Base-by-base conservation (phyloP, 2,113 vertebrate species). In the Macquaria ambigua region DNA sequence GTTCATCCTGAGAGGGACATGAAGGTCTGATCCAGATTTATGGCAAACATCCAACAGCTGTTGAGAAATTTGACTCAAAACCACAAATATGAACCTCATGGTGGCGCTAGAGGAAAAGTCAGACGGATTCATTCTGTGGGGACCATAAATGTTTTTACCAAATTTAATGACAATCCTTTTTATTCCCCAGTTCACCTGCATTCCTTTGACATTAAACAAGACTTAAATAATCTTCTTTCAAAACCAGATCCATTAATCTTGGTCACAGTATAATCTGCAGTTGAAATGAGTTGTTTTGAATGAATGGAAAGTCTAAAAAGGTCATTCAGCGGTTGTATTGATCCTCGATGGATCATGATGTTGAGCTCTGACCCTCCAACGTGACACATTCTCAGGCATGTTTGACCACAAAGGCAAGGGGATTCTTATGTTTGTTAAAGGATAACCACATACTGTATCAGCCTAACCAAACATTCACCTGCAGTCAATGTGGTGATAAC, bases 301-400 rank as follows among this genome's bases (percentile, higher is more conserved):
- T 59, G 53, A 74, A 61, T 43, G 53, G 14, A 46, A 72, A 58
- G 59, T 34, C 18, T 59, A 28, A 41, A 28, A 72, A 41, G 25
- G 20, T 81, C 5, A 31, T 14, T 53, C 25, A 56, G 37, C 3
- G 6, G 2, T 55, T 0, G 0, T 20, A 68, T 74, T 0, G 34
- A 74, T 74, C 31, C 41, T 41, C 3, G 1, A 6, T 37, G 23
- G 12, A 41, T 68, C 39, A 21, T 74, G 53, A 31, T 74, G 53
- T 66, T 53, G 4, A 81, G 72, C 63, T 69, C 48, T 58, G 75
- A 74, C 69, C 71, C 37, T 41, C 21, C 20, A 68, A 62, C 56
- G 66, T 83, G 71, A 62, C 66, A 55, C 50, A 9, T 80, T 89
- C 83, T 80, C 67, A 77, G 72, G 67, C 66, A 3, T 74, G 78